Conservation (phyloP, 2,797 vertebrate genomes). For the Holocentrus rufus region DNA sequence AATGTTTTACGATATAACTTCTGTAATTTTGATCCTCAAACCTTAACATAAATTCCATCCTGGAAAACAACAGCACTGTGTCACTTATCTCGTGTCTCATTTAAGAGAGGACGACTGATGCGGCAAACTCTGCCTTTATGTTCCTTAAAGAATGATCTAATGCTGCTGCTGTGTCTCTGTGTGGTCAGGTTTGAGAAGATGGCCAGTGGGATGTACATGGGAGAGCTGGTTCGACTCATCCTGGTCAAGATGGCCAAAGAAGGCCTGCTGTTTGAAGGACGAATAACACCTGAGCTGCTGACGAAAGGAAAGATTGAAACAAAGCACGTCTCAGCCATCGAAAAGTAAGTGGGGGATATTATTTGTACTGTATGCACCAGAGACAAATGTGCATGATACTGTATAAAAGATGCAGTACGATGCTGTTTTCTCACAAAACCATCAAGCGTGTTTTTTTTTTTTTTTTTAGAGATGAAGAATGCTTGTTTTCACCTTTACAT, state of each 20-base stretch:
- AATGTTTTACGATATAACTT: not conserved
- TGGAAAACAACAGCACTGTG: not conserved
- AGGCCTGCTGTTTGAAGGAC: constrained; percentile 93
- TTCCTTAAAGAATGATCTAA: not conserved
- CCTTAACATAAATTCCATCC: not conserved
- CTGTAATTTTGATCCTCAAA: not conserved
- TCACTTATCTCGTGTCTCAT: not conserved
- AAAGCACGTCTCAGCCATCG: constrained; percentile 94
- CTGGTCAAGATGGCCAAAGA: constrained; percentile 99
- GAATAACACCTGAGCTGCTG: constrained; percentile 95
- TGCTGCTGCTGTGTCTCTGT: not conserved
- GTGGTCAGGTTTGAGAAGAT: constrained; percentile 95
- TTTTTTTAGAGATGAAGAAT: too few species aligned
- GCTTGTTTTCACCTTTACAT: too few species aligned
- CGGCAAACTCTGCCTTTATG: not conserved
- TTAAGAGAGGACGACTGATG: not conserved
- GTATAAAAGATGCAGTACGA: too few species aligned
- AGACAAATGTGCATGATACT: not conserved
- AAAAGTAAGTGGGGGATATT: constrained; percentile 86
- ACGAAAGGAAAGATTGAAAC: constrained; percentile 96
- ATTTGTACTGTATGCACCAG: not conserved
- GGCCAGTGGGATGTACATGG: constrained; percentile 98
- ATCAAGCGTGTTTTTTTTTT: too few species aligned
- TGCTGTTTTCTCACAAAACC: too few species aligned
- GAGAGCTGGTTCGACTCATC: constrained; percentile 96